Evolutionary conservation across 2,797 vertebrate species (phyloP).

Genomic region (Huso huso): DNA sequence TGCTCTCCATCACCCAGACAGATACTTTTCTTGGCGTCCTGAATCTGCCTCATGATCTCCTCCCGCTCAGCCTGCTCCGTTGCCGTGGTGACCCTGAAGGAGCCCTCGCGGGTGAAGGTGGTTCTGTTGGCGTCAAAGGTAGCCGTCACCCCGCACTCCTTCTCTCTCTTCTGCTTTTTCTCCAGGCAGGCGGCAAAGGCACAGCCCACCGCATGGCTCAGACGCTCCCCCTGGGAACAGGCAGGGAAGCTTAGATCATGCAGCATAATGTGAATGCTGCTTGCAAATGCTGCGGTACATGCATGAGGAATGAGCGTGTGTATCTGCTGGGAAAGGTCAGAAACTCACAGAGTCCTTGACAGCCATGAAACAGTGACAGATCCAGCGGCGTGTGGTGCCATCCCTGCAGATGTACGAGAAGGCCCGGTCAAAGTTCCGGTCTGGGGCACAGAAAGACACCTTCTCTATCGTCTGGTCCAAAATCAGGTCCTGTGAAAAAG

Average conservation of each 20-base stretch:
- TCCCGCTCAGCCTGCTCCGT: constrained; percentile 94
- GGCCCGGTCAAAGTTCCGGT: constrained; percentile 94
- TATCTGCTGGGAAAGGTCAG: background rate
- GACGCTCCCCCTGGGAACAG: constrained; percentile 75
- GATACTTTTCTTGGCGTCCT: constrained; percentile 84
- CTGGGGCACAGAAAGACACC: constrained; percentile 97
- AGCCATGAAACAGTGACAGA: constrained; percentile 98
- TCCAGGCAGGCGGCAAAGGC: constrained; percentile 96
- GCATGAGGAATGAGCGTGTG: no score
- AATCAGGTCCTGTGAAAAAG: constrained; percentile 80
- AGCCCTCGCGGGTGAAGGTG: constrained; percentile 95
- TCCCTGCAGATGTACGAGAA: constrained; percentile 98
- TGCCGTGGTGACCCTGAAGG: constrained; percentile 91
- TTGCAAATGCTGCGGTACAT: no score
- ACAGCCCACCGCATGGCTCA: constrained; percentile 96
- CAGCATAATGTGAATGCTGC: no score
- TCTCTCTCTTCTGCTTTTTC: constrained; percentile 94
- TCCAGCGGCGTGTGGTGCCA: constrained; percentile 95
- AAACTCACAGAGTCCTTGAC: constrained; percentile 88
- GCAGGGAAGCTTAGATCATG: background rate
- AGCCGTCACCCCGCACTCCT: constrained; percentile 96
- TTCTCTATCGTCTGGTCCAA: constrained; percentile 99
- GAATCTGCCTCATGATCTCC: constrained; percentile 91
- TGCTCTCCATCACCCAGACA: background rate
- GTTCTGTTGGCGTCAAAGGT: constrained; percentile 96